These are phyloP conservation scores for Chionodraco myersi DNA, from an alignment of 2,113 vertebrate genomes.

Conservation along the genomic window DNA sequence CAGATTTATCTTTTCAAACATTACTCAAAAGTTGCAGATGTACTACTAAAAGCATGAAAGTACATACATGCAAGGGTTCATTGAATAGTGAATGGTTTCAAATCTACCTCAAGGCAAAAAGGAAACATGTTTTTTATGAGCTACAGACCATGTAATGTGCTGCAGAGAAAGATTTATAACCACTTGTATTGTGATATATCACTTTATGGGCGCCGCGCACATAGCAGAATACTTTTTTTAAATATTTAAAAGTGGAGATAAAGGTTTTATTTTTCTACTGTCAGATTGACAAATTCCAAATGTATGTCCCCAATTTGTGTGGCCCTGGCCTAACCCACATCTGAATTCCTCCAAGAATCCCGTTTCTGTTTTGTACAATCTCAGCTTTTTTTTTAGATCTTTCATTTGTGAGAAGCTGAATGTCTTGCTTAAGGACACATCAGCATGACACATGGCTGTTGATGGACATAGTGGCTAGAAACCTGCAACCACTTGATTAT, in stretches of 20 bases:
- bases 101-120: not conserved
- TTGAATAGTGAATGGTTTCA: no score
- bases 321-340: constrained; percentile 1
- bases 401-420: constrained; percentile 3
- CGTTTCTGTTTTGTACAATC: constrained; percentile 5
- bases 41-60: not conserved
- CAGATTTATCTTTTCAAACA: not conserved
- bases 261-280: not conserved
- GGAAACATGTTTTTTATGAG: not conserved
- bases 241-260: constrained; percentile 15
- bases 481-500: constrained; percentile 45
- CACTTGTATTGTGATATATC: not conserved
- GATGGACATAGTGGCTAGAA: constrained; percentile 27
- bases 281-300: constrained; percentile 10
- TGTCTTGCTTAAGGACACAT: constrained; percentile 43
- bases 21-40: not conserved
- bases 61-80: no score
- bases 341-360: constrained; percentile 1
- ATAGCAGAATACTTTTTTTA: not conserved
- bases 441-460: constrained; percentile 21
- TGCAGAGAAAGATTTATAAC: not conserved
- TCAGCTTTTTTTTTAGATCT: constrained; percentile 1
- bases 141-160: not conserved
- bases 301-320: not conserved
- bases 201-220: not conserved